phyloP scores from a whole-genome alignment of 2,797 vertebrate genomes.

The Heliangelus exortis region DNA sequence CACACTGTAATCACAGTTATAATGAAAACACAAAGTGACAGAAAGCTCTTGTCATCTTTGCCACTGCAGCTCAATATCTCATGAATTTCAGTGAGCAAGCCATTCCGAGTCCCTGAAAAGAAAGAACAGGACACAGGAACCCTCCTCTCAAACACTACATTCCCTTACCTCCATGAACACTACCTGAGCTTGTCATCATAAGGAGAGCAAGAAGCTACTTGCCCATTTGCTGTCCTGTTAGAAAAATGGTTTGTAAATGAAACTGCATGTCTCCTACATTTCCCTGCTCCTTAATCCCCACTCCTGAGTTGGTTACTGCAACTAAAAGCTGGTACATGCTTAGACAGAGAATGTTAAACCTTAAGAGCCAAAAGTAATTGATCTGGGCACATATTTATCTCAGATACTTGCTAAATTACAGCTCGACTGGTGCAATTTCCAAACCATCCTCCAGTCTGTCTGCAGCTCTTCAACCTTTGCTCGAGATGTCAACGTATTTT shows the following conservation, averaged over 20 bases:
- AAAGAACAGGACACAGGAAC: neutral
- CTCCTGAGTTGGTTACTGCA: neutral
- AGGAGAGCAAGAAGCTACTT: neutral
- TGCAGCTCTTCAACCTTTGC: neutral
- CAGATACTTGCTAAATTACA: neutral
- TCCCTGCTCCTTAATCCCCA: neutral
- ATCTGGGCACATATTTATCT: no score
- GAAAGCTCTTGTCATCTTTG: neutral
- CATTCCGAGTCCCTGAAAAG: neutral
- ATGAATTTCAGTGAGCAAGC: neutral
- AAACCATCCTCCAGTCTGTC: neutral
- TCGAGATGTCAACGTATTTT: neutral
- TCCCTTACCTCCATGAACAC: accelerated
- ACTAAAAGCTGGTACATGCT: neutral
- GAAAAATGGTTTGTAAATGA: neutral
- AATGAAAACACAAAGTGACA: neutral
- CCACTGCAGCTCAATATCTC: neutral
- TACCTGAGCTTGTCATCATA: neutral
- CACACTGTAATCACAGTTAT: no score
- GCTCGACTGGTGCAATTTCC: neutral
- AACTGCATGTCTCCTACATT: neutral
- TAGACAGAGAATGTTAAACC: neutral
- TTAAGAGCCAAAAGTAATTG: neutral
- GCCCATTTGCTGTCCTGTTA: neutral
- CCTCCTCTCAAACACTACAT: neutral